Conservation (phyloP, 1,140 invertebrate genomes). For the Aphis gossypii region DNA sequence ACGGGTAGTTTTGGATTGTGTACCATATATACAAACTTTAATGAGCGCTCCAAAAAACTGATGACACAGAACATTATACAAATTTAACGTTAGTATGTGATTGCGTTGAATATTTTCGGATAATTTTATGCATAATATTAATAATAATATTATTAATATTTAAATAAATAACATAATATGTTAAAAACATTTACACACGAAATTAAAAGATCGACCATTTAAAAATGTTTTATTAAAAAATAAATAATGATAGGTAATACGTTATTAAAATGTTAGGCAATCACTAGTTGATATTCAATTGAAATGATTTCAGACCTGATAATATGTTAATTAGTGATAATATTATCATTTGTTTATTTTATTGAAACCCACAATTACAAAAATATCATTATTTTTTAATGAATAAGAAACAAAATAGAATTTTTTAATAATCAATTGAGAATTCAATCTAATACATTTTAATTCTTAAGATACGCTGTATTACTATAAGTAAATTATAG, state of each 20-base stretch:
- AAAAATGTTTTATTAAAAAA: background rate
- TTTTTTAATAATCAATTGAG: too few relatives aligned
- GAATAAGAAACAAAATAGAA: too few relatives aligned
- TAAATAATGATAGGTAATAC: background rate
- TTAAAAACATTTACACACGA: background rate
- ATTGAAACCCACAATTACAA: background rate
- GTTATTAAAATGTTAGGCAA: background rate
- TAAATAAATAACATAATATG: background rate
- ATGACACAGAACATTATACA: slow-evolving; percentile 12
- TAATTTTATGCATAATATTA: background rate
- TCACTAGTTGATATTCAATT: background rate
- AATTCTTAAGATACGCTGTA: too few relatives aligned
- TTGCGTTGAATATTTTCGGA: background rate
- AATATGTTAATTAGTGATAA: background rate
- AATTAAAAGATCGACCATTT: background rate
- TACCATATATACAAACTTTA: background rate
- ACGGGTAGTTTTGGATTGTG: background rate
- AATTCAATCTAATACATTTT: too few relatives aligned
- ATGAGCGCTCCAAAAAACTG: slow-evolving; percentile 13
- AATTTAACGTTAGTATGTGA: background rate
- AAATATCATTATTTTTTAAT: too few relatives aligned
- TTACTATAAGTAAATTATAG: too few relatives aligned
- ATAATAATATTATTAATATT: too few relatives aligned
- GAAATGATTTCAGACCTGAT: background rate
- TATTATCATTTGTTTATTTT: background rate